Percentiles rank a stretch among this genome's conserved stretches.
These are phyloP conservation scores for Rhopalosiphum maidis DNA, from an alignment of 1,140 invertebrate species.

Conservation along the genomic window DNA sequence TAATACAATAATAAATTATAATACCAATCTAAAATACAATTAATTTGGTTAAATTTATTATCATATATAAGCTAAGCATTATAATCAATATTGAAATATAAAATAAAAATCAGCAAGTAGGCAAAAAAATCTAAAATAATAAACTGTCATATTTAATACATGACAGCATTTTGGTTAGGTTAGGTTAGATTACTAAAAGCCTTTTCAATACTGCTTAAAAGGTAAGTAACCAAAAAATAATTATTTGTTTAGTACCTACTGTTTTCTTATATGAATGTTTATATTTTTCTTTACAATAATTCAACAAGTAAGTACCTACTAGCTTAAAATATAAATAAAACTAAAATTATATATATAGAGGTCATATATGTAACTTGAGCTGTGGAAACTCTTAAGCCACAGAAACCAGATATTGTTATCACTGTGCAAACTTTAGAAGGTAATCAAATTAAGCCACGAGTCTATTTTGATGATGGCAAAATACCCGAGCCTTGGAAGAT, in stretches of 20 bases:
- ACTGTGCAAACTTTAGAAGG: background rate
- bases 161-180: background rate
- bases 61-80: background rate
- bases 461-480: background rate
- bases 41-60: background rate
- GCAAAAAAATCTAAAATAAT: background rate
- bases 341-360: background rate
- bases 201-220: background rate
- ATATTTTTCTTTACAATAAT: background rate
- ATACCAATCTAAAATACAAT: background rate
- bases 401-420: background rate
- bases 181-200: background rate
- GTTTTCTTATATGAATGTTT: background rate
- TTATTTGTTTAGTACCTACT: background rate
- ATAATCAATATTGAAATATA: background rate
- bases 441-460: background rate
- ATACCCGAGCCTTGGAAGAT: background rate
- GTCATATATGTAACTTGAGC: background rate
- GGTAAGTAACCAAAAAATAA: background rate
- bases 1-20: background rate
- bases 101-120: background rate
- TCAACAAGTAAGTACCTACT: background rate
- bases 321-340: background rate
- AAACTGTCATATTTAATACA: background rate
- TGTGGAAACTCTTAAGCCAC: background rate